phyloP scores from a whole-genome alignment of 2,888 invertebrate genomes.

The Drosophila stalkeri region DNA sequence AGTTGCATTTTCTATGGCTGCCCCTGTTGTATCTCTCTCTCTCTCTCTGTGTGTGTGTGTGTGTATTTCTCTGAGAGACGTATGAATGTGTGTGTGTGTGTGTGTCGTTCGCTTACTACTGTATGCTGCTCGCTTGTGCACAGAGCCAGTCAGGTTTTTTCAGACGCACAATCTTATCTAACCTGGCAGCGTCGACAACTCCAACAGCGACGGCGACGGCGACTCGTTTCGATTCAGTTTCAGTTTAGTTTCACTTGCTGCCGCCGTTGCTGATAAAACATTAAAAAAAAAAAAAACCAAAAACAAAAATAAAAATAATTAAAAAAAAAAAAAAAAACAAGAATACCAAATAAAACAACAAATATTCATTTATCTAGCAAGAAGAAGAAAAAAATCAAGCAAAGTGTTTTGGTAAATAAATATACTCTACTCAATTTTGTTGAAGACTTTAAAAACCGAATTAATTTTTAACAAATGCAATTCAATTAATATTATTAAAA shows the following conservation, averaged over 20 bases:
- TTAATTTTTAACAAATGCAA: background rate
- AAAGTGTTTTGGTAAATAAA: conserved; percentile 11
- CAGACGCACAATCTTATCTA: conserved; percentile 79
- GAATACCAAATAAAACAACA: background rate
- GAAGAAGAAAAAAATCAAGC: conserved; percentile 10
- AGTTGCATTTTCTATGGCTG: conserved; percentile 60
- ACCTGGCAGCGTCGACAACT: conserved; percentile 66
- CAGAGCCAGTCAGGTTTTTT: conserved; percentile 72
- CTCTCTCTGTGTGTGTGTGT: background rate
- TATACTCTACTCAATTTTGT: conserved; percentile 32
- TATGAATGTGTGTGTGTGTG: conserved; percentile 24
- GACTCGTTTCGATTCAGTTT: conserved; percentile 55
- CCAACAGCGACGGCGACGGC: conserved; percentile 56
- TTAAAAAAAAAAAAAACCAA: conserved; percentile 24
- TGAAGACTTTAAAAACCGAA: background rate
- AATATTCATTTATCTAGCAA: conserved; percentile 29
- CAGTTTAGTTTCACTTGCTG: conserved; percentile 76
- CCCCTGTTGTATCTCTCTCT: conserved; percentile 36
- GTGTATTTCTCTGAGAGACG: conserved; percentile 3
- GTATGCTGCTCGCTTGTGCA: conserved; percentile 56
- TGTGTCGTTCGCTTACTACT: conserved; percentile 52
- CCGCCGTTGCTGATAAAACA: conserved; percentile 65
- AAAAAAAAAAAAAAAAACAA: conserved; percentile 24
- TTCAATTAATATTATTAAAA: conserved; percentile 3
- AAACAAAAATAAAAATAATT: conserved; percentile 25